Evolutionary conservation across 2,888 invertebrate genomes (phyloP).

Genomic region (Slavum lentiscoides): DNA sequence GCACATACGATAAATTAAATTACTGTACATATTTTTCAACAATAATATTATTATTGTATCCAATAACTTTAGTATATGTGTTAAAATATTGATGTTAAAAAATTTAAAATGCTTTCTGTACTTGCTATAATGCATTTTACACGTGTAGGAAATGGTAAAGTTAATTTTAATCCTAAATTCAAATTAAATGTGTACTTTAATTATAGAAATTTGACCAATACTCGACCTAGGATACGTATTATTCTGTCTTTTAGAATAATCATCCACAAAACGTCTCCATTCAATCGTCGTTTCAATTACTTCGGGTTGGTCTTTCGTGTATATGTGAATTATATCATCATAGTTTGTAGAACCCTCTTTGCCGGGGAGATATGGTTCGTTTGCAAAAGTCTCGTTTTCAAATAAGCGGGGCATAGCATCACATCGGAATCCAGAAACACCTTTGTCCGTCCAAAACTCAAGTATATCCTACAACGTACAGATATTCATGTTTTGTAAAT

Average conservation of each 20-base stretch:
- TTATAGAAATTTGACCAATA: too few species aligned
- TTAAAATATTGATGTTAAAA: too few species aligned
- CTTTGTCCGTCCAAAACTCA: conserved; percentile 52
- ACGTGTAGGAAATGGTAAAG: too few species aligned
- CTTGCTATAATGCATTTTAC: too few species aligned
- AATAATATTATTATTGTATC: too few species aligned
- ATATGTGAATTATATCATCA: background rate
- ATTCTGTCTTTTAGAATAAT: background rate
- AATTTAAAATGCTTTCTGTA: too few species aligned
- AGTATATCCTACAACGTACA: conserved; percentile 14
- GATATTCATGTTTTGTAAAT: too few species aligned
- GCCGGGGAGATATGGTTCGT: conserved; percentile 4
- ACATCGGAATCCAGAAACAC: conserved; percentile 43
- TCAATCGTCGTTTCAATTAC: conserved; percentile 19
- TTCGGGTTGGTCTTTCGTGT: conserved; percentile 44
- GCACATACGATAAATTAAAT: too few species aligned
- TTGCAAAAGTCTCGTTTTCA: background rate
- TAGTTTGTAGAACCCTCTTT: background rate
- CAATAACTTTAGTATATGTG: too few species aligned
- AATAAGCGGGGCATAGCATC: conserved; percentile 7
- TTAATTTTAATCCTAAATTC: too few species aligned
- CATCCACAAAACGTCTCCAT: conserved; percentile 9
- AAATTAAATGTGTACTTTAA: too few species aligned
- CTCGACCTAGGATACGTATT: background rate
- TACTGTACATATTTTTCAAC: too few species aligned